Evolutionary conservation across 2,113 vertebrate genomes (phyloP).

Genomic region (Mesoclemmys tuberculata): DNA sequence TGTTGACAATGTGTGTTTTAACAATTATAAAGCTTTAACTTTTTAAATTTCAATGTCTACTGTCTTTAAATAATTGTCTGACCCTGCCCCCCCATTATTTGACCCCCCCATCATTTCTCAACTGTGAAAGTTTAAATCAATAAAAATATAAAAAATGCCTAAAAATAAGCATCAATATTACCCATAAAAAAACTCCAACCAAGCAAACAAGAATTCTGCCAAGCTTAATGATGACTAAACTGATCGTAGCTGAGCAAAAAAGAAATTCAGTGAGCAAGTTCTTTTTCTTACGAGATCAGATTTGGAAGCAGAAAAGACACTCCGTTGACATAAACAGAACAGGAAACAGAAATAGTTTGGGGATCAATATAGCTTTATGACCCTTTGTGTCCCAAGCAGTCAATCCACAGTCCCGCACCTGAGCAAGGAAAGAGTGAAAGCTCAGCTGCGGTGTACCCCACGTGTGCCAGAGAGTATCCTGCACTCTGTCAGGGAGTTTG

Average conservation of each 20-base stretch:
- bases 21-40: no score
- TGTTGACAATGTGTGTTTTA: no score
- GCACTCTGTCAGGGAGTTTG: slow-evolving; percentile 35
- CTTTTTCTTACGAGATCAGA: not conserved
- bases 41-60: no score
- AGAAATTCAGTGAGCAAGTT: not conserved
- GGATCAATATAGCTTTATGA: not conserved
- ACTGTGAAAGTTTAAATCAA: no score
- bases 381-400: slow-evolving; percentile 31
- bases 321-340: not conserved
- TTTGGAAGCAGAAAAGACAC: not conserved
- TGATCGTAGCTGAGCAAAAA: not conserved
- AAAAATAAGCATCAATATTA: no score
- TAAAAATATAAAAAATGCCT: no score
- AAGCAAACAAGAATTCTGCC: no score
- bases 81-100: no score
- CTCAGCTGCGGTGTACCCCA: slow-evolving; percentile 20
- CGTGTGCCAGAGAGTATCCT: fast-evolving
- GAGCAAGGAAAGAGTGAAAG: slow-evolving; percentile 20
- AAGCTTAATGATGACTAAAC: not conserved
- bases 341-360: not conserved
- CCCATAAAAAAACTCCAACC: no score
- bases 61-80: no score
- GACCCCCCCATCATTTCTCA: no score
- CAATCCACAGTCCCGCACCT: slow-evolving; percentile 16